Conservation (phyloP, 2,113 vertebrate species). For the Anthoscopus minutus region DNA sequence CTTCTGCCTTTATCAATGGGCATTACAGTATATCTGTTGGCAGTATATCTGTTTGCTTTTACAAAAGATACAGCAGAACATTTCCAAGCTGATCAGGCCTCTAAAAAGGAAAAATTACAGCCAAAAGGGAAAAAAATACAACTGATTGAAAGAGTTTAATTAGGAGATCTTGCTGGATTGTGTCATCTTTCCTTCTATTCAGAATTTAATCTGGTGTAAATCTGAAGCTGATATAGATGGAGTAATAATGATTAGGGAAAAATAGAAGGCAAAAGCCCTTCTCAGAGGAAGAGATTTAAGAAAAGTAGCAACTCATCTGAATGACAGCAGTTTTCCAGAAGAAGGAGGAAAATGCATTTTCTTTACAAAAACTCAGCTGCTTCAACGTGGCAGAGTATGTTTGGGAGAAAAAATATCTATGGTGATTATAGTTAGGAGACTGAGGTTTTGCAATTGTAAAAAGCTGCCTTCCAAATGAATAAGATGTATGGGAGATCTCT, state of each 20-base stretch:
- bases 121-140: not conserved
- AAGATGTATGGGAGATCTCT: not conserved
- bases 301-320: not conserved
- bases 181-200: not conserved
- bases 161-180: not conserved
- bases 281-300: not conserved
- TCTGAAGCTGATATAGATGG: not conserved
- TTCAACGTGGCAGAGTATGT: conserved; percentile 1
- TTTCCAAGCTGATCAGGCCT: not conserved
- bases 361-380: not conserved
- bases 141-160: not conserved
- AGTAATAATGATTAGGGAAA: not conserved
- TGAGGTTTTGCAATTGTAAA: not conserved
- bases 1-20: not conserved
- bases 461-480: not conserved
- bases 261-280: not conserved
- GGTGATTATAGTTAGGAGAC: not conserved
- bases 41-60: not conserved
- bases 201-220: not conserved
- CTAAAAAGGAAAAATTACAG: not conserved
- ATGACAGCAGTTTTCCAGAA: not conserved
- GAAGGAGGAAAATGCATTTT: not conserved
- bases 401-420: not conserved
- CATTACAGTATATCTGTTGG: not conserved
- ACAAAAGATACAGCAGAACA: not conserved